Evolutionary conservation across 2,888 invertebrate genomes (phyloP).

Genomic region (Tetragonula carbonaria): DNA sequence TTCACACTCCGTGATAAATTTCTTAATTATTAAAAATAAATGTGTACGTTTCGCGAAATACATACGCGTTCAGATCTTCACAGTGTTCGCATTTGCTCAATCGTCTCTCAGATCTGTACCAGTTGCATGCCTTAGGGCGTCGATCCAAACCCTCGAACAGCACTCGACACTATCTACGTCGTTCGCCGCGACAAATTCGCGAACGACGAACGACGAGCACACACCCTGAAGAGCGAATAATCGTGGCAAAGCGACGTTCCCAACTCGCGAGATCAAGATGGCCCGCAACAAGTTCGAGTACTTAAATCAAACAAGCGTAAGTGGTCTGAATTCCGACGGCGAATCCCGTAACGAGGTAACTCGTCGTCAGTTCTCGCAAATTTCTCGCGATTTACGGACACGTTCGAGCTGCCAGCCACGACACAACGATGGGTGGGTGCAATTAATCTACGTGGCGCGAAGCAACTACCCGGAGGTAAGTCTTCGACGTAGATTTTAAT

Average conservation of each 20-base stretch:
- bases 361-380: conserved; percentile 3
- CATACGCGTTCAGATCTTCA: neutral
- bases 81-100: neutral
- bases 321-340: conserved; percentile 21
- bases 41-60: too few species aligned
- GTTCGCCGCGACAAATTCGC: neutral
- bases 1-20: too few species aligned
- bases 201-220: neutral
- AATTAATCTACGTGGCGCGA: conserved; percentile 20
- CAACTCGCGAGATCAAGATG: neutral
- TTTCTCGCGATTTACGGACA: conserved; percentile 12
- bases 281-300: conserved; percentile 52
- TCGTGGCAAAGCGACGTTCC: conserved; percentile 8
- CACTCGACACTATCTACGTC: neutral
- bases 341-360: conserved; percentile 3
- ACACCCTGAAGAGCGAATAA: conserved; percentile 7
- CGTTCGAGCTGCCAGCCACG: neutral
- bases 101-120: too few species aligned
- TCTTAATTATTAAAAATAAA: too few species aligned
- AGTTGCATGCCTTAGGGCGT: too few species aligned
- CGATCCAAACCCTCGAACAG: neutral
- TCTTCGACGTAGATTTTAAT: conserved; percentile 23
- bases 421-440: neutral
- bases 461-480: neutral
- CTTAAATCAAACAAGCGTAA: conserved; percentile 31